Conservation (phyloP, 1,140 invertebrate species). For the Bombus superbus region DNA sequence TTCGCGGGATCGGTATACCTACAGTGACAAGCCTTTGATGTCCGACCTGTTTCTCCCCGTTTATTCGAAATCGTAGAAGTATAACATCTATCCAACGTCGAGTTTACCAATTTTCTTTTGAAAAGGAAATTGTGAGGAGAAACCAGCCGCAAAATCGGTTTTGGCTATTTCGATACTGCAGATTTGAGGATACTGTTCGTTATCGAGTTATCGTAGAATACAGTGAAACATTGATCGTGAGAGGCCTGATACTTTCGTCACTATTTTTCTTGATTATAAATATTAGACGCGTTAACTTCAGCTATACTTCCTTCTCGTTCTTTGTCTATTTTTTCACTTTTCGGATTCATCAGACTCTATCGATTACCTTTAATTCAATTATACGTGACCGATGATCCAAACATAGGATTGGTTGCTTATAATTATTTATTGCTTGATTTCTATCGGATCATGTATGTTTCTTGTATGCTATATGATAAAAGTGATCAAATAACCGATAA, state of each 20-base stretch:
- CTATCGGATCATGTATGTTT: neutral
- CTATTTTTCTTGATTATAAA: neutral
- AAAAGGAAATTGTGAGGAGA: neutral
- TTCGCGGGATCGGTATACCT: neutral
- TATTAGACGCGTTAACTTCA: neutral
- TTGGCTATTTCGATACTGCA: neutral
- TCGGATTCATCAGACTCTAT: neutral
- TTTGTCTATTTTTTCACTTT: neutral
- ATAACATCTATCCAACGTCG: neutral
- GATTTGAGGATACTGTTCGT: neutral
- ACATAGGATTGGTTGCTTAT: no score
- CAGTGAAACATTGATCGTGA: neutral
- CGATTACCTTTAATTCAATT: neutral
- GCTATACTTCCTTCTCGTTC: no score
- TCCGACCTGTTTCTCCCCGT: neutral
- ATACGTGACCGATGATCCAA: neutral
- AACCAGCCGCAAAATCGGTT: neutral
- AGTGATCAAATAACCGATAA: neutral
- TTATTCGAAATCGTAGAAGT: neutral
- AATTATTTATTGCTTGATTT: neutral
- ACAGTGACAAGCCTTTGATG: slow-evolving; percentile 17
- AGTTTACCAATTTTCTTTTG: neutral
- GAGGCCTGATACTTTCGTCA: neutral
- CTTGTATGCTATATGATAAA: no score
- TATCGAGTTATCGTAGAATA: neutral